Percentiles rank a stretch among this genome's conserved stretches.
These are phyloP conservation scores for Linepithema humile DNA, from an alignment of 1,140 invertebrate genomes.

Conservation along the genomic window DNA sequence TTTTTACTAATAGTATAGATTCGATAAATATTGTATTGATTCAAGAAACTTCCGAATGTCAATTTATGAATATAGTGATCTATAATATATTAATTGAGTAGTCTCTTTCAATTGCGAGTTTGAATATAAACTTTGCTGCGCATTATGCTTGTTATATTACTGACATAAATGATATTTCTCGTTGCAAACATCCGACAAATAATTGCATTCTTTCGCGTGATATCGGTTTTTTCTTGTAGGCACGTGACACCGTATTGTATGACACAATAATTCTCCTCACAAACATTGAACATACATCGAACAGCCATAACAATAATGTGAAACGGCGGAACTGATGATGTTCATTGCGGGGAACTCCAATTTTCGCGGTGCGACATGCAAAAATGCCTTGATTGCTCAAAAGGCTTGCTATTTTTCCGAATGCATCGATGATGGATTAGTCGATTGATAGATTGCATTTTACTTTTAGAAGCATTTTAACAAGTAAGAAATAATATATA, in stretches of 20 bases:
- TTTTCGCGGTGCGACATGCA: not conserved
- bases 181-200: not conserved
- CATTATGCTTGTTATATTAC: not conserved
- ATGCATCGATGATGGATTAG: not conserved
- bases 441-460: slow-evolving; percentile 18
- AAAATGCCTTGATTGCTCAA: not conserved
- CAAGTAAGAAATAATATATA: slow-evolving; percentile 16
- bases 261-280: not conserved
- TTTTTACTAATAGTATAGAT: no score
- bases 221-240: not conserved
- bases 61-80: not conserved
- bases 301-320: not conserved
- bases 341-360: not conserved
- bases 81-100: not conserved
- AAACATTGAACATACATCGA: no score
- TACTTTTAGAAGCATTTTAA: slow-evolving; percentile 34
- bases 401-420: slow-evolving; percentile 10
- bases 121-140: no score
- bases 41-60: not conserved
- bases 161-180: not conserved
- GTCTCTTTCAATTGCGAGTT: not conserved
- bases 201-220: not conserved
- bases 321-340: not conserved
- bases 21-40: no score
- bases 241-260: not conserved